Evolutionary conservation across 2,797 vertebrate species (phyloP).

Genomic region (Thripadectes ignobilis): DNA sequence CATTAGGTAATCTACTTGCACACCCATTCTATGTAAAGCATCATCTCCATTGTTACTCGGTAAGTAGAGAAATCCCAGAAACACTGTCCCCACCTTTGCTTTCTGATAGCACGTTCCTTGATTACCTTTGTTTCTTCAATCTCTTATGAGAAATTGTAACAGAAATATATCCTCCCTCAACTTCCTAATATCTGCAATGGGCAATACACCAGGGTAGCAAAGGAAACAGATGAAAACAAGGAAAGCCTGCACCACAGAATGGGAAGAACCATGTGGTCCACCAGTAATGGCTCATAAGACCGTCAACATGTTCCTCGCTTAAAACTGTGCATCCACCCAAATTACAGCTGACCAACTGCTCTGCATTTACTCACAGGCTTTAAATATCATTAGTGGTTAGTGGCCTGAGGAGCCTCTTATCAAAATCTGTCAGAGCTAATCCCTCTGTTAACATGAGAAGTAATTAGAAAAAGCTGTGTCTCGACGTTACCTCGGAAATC

Average conservation of each 20-base stretch:
- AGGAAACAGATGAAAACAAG: background rate
- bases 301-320: background rate
- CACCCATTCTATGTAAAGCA: background rate
- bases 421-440: background rate
- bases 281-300: background rate
- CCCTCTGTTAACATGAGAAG: background rate
- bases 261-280: background rate
- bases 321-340: background rate
- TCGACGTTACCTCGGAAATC: conserved; percentile 85
- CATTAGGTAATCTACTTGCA: background rate
- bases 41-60: background rate
- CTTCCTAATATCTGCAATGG: background rate
- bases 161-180: background rate
- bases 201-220: background rate
- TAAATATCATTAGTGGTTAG: background rate
- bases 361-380: background rate
- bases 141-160: background rate
- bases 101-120: background rate
- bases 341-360: background rate
- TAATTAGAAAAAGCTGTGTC: background rate
- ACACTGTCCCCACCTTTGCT: background rate
- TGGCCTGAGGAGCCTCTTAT: background rate
- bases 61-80: background rate
- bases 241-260: background rate
- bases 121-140: background rate